phyloP scores from a whole-genome alignment of 2,113 vertebrate species.

The Diphyllodes magnificus region DNA sequence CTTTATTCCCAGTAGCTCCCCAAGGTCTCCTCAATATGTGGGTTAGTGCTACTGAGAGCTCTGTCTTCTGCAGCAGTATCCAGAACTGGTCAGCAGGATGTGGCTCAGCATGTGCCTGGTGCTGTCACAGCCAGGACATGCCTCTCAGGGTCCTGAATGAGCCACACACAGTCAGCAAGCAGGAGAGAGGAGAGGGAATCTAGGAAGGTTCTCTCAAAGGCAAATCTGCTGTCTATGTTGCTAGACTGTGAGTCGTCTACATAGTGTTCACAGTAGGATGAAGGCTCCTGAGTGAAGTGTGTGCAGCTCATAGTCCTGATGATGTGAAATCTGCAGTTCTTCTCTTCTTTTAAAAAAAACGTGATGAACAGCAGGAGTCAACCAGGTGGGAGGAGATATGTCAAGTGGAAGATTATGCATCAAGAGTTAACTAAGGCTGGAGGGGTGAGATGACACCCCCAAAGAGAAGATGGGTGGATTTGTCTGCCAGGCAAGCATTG shows the following conservation, averaged over 20 bases:
- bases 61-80: not conserved
- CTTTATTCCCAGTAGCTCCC: not conserved
- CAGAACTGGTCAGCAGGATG: not conserved
- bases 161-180: not conserved
- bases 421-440: not conserved
- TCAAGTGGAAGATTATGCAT: not conserved
- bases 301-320: not conserved
- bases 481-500: not conserved
- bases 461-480: not conserved
- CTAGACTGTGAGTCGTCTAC: not conserved
- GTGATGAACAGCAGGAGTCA: not conserved
- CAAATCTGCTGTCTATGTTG: not conserved
- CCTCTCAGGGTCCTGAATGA: not conserved
- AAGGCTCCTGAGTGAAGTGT: not conserved
- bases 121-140: not conserved
- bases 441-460: not conserved
- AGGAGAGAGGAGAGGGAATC: not conserved
- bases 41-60: not conserved
- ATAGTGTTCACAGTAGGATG: rapidly evolving
- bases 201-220: not conserved
- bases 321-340: not conserved
- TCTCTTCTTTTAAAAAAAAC: not conserved
- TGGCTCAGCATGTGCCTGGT: not conserved
- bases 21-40: not conserved
- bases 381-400: not conserved